A percentile compares a stretch with the other conserved stretches of the same genome.
Conservation (phyloP, 2,888 invertebrate species). For the Bimastos eiseni region DNA sequence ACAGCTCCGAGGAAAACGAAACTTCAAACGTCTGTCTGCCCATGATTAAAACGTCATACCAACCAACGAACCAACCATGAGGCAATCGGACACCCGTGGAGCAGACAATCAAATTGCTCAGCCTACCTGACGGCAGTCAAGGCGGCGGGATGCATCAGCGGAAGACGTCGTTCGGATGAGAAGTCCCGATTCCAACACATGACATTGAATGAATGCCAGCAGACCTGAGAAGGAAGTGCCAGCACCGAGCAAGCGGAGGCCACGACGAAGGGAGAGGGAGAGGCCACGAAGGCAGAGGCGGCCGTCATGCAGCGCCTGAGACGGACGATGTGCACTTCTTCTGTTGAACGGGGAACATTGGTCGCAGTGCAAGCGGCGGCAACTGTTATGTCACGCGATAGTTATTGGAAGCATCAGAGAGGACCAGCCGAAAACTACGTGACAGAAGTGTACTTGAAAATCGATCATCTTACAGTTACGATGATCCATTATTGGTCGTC, state of each 20-base stretch:
- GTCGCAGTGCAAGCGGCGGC: neutral
- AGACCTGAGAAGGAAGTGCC: neutral
- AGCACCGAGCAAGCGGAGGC: neutral
- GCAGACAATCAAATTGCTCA: neutral
- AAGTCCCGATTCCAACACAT: neutral
- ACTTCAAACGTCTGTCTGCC: neutral
- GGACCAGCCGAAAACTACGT: neutral
- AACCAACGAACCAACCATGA: neutral
- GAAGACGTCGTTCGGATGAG: neutral
- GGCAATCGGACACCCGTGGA: neutral
- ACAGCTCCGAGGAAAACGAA: neutral
- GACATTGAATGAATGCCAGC: neutral
- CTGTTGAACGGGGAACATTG: neutral
- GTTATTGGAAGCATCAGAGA: neutral
- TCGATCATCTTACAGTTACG: neutral
- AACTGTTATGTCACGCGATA: neutral
- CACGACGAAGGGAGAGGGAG: neutral
- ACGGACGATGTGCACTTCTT: neutral
- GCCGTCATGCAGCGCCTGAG: neutral
- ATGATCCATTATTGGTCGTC: neutral
- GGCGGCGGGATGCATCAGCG: too few relatives aligned
- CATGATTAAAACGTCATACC: neutral
- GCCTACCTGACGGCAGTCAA: neutral
- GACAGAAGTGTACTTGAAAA: neutral
- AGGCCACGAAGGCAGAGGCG: neutral